Base-by-base conservation (phyloP, 2,113 vertebrate species). In the Riparia riparia region DNA sequence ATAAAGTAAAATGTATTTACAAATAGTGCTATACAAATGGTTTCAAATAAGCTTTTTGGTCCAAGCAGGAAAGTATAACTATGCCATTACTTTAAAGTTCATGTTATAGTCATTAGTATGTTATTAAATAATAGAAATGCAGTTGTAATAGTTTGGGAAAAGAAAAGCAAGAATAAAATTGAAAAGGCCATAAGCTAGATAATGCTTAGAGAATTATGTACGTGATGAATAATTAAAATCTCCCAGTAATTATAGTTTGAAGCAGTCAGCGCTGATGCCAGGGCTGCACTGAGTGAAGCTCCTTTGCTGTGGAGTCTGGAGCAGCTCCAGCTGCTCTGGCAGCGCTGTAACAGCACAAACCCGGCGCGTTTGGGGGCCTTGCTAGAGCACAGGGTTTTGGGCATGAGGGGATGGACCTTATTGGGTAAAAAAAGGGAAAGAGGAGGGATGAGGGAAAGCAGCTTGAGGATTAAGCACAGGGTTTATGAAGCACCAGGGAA, bases 401-500 rank as follows among this genome's bases (percentile, higher is more conserved):
- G 51, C 17, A 14, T 3, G 3, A 17, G 54, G 26, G 77, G 17
- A 3, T 37, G 50, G 41, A 34, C 26, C 37, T 77, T 6, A 1
- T 3, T 57, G 41, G 72, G 32, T 39, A 16, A 34, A 65, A 49
- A 7, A 32, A 6, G 11, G 44, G 20, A 41, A 41, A 0, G 2
- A 54, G n/a, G 47, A 32, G 31, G 7, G 22, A 41, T 31, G 14
- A 64, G 53, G 41, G 18, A 73, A 44, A 13, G 6, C 49, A 77
- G 18, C 21, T 7, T 9, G 19, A 87, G 32, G 5, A 29, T 31
- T 44, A 41, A 34, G 72, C 10, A 1, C 3, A 19, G 11, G 13
- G 21, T 32, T 69, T n/a, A 3, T 0, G 0, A 32, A 80, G 16
- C 10, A 26, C 3, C 5, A 16, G 26, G n/a, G 32, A n/a, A 49